Conservation (phyloP, 53 echinoderm and acorn worm genomes). For the Paracentrotus lividus region DNA sequence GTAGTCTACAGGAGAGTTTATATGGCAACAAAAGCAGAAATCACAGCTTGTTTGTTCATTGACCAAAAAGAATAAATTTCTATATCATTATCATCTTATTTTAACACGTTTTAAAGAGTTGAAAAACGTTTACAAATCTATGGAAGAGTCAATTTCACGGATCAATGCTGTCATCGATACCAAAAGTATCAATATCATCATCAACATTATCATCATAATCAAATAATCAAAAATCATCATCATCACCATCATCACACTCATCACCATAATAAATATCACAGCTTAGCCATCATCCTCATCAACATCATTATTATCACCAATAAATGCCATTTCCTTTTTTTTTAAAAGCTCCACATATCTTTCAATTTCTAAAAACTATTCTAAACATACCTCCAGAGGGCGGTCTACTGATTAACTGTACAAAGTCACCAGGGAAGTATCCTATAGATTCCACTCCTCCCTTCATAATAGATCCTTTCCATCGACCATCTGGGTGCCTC, state of each 20-base stretch:
- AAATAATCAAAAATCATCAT: neutral
- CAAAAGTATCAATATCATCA: neutral
- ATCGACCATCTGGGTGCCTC: conserved; percentile 84
- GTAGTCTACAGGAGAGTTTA: no score
- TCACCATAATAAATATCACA: neutral
- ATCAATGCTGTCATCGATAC: no score
- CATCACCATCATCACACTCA: neutral
- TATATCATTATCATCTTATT: no score
- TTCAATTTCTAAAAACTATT: neutral
- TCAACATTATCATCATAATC: neutral
- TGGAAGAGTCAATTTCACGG: no score
- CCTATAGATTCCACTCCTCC: conserved; percentile 86
- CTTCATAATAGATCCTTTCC: conserved; percentile 90
- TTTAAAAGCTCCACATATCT: neutral
- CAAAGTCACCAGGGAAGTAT: conserved; percentile 89
- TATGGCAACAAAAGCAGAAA: no score
- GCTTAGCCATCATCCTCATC: neutral
- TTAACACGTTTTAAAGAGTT: no score
- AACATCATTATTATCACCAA: neutral
- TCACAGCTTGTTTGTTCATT: no score
- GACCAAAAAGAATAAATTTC: no score
- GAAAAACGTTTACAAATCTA: no score
- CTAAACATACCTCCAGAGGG: conserved; percentile 80
- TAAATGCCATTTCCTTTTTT: neutral
- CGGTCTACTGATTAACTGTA: conserved; percentile 85